Evolutionary conservation across 1,140 invertebrate genomes (phyloP).

Genomic region (Hylaeus anthracinus): DNA sequence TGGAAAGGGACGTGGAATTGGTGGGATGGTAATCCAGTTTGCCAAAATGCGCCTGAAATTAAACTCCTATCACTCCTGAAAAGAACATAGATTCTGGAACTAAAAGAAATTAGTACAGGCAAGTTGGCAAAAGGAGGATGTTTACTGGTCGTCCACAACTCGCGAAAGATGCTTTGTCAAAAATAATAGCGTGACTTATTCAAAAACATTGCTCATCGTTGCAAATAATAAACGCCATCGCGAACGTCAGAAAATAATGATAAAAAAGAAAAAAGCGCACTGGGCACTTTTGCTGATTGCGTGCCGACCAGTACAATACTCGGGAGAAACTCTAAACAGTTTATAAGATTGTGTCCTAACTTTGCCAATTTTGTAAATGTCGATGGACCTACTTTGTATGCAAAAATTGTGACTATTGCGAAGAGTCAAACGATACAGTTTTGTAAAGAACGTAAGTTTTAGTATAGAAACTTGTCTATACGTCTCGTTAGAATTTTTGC

Average conservation of each 20-base stretch:
- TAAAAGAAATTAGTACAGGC: slow-evolving; percentile 73
- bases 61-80: slow-evolving; percentile 74
- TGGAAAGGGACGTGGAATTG: slow-evolving; percentile 36
- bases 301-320: slow-evolving; percentile 42
- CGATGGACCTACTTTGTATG: slow-evolving; percentile 47
- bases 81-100: slow-evolving; percentile 72
- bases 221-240: slow-evolving; percentile 10
- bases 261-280: not conserved
- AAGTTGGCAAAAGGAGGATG: slow-evolving; percentile 64
- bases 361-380: slow-evolving; percentile 47
- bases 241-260: not conserved
- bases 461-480: not conserved
- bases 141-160: slow-evolving; percentile 43
- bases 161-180: slow-evolving; percentile 30
- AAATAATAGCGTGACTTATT: slow-evolving; percentile 17
- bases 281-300: slow-evolving; percentile 33
- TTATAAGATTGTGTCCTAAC: slow-evolving; percentile 58
- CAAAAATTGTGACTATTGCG: slow-evolving; percentile 34
- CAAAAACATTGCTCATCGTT: not conserved
- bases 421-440: too few species aligned
- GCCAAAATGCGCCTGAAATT: slow-evolving; percentile 77
- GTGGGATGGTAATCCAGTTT: slow-evolving; percentile 60
- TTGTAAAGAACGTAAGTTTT: too few species aligned
- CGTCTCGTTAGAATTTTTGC: slow-evolving; percentile 20
- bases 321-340: slow-evolving; percentile 59